Evolutionary conservation across 2,797 vertebrate genomes (phyloP).

Genomic region (Phrynocephalus vlangalii): DNA sequence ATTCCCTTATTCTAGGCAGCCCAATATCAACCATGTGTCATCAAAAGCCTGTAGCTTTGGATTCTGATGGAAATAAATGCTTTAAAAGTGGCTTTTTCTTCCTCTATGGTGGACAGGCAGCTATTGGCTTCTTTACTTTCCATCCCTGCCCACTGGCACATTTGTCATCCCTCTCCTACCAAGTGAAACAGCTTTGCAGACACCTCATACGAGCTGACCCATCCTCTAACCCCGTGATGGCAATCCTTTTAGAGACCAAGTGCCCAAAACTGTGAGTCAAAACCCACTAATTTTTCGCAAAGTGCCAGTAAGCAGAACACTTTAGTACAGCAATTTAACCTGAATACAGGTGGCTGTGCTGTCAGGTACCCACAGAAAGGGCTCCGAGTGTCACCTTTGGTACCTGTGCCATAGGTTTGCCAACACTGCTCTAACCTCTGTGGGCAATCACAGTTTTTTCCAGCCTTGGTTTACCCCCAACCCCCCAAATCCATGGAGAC

Average conservation of each 20-base stretch:
- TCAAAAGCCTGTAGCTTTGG: conserved; percentile 7
- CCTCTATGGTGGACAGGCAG: background rate
- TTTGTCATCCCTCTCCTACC: fast-evolving
- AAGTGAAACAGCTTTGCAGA: background rate
- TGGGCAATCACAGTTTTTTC: background rate
- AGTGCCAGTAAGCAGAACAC: too few species aligned
- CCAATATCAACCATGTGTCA: background rate
- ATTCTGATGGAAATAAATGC: conserved; percentile 2
- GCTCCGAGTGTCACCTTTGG: too few species aligned
- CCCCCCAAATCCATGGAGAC: background rate
- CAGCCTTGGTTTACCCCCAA: background rate
- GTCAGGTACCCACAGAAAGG: too few species aligned
- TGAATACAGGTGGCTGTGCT: too few species aligned
- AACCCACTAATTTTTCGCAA: too few species aligned
- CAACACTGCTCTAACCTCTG: background rate
- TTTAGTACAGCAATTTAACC: too few species aligned
- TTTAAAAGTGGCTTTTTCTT: background rate
- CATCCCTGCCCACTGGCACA: fast-evolving
- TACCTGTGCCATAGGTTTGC: too few species aligned
- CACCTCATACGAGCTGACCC: background rate
- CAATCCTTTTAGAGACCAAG: too few species aligned
- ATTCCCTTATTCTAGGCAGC: background rate
- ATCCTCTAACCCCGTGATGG: background rate
- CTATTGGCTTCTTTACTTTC: background rate
- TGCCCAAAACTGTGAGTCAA: too few species aligned